Percentiles rank a stretch among this genome's conserved stretches.
These are phyloP conservation scores for Serranus cabrilla DNA, from an alignment of 2,797 vertebrate genomes.

Conservation along the genomic window DNA sequence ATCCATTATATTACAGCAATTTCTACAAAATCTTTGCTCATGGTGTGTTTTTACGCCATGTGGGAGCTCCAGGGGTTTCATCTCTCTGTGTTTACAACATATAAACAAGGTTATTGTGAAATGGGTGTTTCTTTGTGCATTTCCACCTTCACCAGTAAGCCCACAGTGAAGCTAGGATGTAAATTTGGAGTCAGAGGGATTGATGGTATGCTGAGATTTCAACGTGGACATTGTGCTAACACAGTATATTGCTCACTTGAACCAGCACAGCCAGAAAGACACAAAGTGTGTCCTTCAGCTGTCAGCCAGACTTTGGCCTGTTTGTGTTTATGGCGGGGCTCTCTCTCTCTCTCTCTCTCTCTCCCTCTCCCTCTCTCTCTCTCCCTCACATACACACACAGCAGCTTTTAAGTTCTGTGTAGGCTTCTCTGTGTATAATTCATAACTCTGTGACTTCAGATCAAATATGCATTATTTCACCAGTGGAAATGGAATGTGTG, in stretches of 20 bases:
- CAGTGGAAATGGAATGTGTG: conserved; percentile 38
- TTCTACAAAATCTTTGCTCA: not conserved
- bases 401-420: conserved; percentile 67
- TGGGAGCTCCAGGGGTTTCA: no score
- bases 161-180: not conserved
- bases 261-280: conserved; percentile 8
- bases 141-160: not conserved
- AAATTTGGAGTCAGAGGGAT: not conserved
- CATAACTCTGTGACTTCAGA: conserved; percentile 66
- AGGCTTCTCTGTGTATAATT: conserved; percentile 72
- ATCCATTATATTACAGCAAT: not conserved
- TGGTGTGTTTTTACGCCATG: no score
- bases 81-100: no score
- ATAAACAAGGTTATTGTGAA: no score
- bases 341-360: not conserved
- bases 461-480: conserved; percentile 74
- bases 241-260: not conserved
- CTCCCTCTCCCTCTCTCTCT: conserved; percentile 4
- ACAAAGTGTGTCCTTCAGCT: conserved; percentile 14
- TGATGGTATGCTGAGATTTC: not conserved
- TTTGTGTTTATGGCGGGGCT: conserved; percentile 28
- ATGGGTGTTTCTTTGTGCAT: not conserved
- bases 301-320: conserved; percentile 25
- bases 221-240: conserved; percentile 5
- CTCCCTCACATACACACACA: conserved; percentile 11